Percentiles rank a stretch among this genome's conserved stretches.
Evolutionary conservation across 1,140 invertebrate species (phyloP).

Genomic region (Leptinotarsa undecemlineata): DNA sequence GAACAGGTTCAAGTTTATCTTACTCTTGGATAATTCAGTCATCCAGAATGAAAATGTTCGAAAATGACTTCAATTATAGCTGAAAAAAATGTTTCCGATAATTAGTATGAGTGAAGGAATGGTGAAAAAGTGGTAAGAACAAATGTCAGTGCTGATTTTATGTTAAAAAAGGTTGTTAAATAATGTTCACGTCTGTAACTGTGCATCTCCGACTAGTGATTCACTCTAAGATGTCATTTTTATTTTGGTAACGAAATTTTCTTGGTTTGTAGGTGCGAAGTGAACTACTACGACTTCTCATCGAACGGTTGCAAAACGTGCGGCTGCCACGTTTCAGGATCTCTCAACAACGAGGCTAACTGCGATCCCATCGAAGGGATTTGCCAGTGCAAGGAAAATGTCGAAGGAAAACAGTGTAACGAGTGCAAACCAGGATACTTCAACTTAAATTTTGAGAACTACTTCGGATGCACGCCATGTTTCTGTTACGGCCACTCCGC

Average conservation of each 20-base stretch:
- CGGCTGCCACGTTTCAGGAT: conserved; percentile 82
- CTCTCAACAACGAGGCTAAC: conserved; percentile 75
- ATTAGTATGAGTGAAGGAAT: too few relatives aligned
- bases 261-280: conserved; percentile 63
- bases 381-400: conserved; percentile 91
- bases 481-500: conserved; percentile 99
- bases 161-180: too few relatives aligned
- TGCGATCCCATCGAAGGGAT: conserved; percentile 81
- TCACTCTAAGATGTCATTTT: too few relatives aligned
- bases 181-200: too few relatives aligned
- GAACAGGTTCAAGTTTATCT: too few relatives aligned
- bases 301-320: conserved; percentile 83
- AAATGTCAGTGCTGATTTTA: too few relatives aligned
- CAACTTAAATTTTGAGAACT: conserved; percentile 85
- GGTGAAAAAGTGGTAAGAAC: too few relatives aligned
- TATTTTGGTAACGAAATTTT: neutral
- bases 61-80: too few relatives aligned
- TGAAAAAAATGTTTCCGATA: too few relatives aligned
- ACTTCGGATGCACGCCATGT: conserved; percentile 97
- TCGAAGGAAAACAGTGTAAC: conserved; percentile 91
- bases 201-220: too few relatives aligned
- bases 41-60: too few relatives aligned
- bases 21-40: too few relatives aligned
- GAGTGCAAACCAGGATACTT: conserved; percentile 96
- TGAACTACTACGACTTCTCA: conserved; percentile 90